These are phyloP conservation scores for Agelas oroides DNA, from an alignment of 37 sponge, comb jelly and placozoan genomes.

Conservation along the genomic window DNA sequence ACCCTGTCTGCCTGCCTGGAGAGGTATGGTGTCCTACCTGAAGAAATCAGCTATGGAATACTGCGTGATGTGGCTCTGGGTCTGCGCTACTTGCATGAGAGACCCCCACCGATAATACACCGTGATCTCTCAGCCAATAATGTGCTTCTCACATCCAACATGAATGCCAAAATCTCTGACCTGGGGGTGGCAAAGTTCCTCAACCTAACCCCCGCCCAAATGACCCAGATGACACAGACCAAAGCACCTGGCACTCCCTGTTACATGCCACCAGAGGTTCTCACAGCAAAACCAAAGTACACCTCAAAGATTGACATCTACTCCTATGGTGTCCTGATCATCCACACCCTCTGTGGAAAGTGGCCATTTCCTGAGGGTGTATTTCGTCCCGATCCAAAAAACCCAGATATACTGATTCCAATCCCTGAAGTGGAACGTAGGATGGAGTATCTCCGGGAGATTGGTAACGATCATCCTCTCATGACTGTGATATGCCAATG, in stretches of 20 bases:
- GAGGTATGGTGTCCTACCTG: constrained; percentile 11
- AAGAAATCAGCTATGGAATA: constrained; percentile 2
- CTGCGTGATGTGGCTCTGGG: constrained; percentile 1
- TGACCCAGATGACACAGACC: background rate
- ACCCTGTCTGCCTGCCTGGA: background rate
- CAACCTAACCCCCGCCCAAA: background rate
- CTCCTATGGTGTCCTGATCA: constrained; percentile 2
- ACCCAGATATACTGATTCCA: background rate
- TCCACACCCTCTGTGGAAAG: constrained; percentile 7
- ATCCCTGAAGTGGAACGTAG: constrained; percentile 15
- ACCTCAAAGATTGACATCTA: background rate
- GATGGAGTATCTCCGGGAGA: background rate
- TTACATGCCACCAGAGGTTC: constrained; percentile 19
- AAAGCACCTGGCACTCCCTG: constrained; percentile 15
- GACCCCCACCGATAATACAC: background rate
- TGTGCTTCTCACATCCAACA: constrained; percentile 1
- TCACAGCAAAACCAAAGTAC: background rate
- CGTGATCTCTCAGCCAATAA: constrained; percentile 10
- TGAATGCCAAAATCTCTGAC: constrained; percentile 15
- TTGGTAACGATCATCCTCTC: constrained; percentile 18
- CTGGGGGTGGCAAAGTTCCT: constrained; percentile 13
- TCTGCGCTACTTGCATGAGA: background rate
- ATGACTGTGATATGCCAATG: constrained; percentile 11
- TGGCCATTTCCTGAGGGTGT: constrained; percentile 20
- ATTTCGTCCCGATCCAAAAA: constrained; percentile 9